These are phyloP conservation scores for Ectropis grisescens DNA, from an alignment of 1,140 invertebrate genomes.

Conservation along the genomic window DNA sequence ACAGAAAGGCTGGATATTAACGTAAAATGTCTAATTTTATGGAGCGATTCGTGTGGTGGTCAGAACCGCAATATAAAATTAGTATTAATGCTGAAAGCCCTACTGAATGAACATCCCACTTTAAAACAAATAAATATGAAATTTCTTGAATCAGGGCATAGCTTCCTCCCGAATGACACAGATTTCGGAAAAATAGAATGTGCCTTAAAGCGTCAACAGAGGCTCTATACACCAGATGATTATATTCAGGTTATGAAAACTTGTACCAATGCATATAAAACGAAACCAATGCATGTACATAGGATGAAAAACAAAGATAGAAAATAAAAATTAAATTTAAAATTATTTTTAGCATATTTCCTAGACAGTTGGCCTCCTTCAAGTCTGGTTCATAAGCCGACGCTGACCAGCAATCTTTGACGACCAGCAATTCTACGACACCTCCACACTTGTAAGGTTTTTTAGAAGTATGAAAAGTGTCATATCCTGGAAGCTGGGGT, in stretches of 20 bases:
- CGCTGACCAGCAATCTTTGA: no score
- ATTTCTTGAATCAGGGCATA: conserved; percentile 32
- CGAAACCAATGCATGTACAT: conserved; percentile 9
- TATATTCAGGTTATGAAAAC: conserved; percentile 28
- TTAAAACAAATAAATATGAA: conserved; percentile 21
- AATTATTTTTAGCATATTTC: no score
- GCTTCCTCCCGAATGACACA: conserved; percentile 39
- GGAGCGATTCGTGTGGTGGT: conserved; percentile 37
- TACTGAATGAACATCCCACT: conserved; percentile 15
- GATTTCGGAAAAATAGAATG: conserved; percentile 35
- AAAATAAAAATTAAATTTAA: no score
- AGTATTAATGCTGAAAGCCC: conserved; percentile 22
- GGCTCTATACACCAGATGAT: conserved; percentile 20
- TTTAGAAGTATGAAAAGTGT: no score
- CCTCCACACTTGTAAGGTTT: no score
- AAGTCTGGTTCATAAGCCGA: no score
- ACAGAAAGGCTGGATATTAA: no score
- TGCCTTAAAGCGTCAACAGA: conserved; percentile 26
- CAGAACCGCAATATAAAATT: conserved; percentile 46
- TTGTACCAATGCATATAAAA: conserved; percentile 13
- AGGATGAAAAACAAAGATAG: conserved; percentile 8
- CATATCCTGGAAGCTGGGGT: no score
- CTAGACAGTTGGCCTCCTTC: no score
- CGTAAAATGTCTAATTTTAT: conserved; percentile 31
- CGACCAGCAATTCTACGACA: no score